Evolutionary conservation across 2,797 vertebrate genomes (phyloP).

Genomic region (Acrossocheilus wenchowensis): DNA sequence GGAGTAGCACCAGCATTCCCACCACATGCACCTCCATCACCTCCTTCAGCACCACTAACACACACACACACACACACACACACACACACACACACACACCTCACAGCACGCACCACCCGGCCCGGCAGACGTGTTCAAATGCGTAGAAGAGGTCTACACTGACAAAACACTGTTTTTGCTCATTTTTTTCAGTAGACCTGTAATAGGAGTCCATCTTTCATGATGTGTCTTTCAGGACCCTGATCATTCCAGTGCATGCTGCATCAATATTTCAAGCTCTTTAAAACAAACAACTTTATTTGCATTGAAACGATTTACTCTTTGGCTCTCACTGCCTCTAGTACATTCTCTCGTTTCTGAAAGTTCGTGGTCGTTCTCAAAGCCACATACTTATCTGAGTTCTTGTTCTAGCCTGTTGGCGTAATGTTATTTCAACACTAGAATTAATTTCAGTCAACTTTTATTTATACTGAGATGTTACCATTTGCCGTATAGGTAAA

Average conservation of each 20-base stretch:
- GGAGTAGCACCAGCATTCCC: conserved; percentile 73
- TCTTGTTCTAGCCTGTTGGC: conserved; percentile 1
- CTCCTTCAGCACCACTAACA: conserved; percentile 2
- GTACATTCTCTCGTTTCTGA: conserved; percentile 8
- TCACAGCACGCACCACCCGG: conserved; percentile 19
- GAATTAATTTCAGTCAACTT: neutral
- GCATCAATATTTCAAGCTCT: conserved; percentile 25
- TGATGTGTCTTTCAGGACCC: neutral
- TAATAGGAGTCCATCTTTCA: conserved; percentile 1
- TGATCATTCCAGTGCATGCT: conserved; percentile 29
- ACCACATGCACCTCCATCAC: neutral
- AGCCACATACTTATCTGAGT: neutral
- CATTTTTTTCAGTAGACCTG: neutral
- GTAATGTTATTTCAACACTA: neutral
- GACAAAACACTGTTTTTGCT: conserved; percentile 10
- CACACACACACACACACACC: neutral
- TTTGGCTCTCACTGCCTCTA: conserved; percentile 30
- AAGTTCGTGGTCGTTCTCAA: neutral
- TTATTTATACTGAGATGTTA: conserved; percentile 11
- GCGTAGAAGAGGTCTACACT: neutral
- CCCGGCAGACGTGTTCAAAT: conserved; percentile 5
- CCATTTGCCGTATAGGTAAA: neutral
- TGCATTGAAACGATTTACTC: conserved; percentile 5
- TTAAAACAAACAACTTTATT: neutral
- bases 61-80: neutral